Conservation (phyloP, 1,140 invertebrate species). For the Acromyrmex heyeri region DNA sequence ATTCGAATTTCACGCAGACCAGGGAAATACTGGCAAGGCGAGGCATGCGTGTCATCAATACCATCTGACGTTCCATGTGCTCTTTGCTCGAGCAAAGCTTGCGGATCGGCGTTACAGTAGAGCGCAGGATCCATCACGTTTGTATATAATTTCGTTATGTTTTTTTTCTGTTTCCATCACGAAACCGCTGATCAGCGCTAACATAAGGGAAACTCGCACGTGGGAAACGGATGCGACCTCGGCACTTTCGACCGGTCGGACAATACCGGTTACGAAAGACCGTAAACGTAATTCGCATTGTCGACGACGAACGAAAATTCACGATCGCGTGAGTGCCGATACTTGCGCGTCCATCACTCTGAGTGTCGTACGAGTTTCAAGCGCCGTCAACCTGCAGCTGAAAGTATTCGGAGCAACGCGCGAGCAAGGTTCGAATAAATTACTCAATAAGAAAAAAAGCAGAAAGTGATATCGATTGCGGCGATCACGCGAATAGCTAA, state of each 20-base stretch:
- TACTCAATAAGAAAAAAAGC: not conserved
- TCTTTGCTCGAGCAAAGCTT: constrained; percentile 46
- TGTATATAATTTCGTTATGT: constrained; percentile 48
- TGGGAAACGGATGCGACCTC: constrained; percentile 63
- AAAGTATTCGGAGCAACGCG: not conserved
- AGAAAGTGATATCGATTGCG: not conserved
- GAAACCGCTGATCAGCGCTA: constrained; percentile 15
- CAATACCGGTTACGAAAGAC: constrained; percentile 68
- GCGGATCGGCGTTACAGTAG: constrained; percentile 18
- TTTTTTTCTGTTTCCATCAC: constrained; percentile 45
- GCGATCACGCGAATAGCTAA: not conserved
- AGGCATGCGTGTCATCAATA: constrained; percentile 81
- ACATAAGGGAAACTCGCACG: constrained; percentile 59
- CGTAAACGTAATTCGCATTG: constrained; percentile 38
- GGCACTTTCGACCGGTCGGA: constrained; percentile 62
- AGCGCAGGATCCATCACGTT: not conserved
- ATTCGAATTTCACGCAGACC: not conserved
- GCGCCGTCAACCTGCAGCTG: not conserved
- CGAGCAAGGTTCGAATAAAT: constrained; percentile 23
- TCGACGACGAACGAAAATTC: constrained; percentile 55
- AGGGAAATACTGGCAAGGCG: constrained; percentile 25
- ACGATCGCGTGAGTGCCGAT: constrained; percentile 19
- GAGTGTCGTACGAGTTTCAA: not conserved
- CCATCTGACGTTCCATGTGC: constrained; percentile 83
- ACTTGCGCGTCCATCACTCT: constrained; percentile 4